Evolutionary conservation across 2,113 vertebrate species (phyloP).

Genomic region (Thamnaconus septentrionalis): DNA sequence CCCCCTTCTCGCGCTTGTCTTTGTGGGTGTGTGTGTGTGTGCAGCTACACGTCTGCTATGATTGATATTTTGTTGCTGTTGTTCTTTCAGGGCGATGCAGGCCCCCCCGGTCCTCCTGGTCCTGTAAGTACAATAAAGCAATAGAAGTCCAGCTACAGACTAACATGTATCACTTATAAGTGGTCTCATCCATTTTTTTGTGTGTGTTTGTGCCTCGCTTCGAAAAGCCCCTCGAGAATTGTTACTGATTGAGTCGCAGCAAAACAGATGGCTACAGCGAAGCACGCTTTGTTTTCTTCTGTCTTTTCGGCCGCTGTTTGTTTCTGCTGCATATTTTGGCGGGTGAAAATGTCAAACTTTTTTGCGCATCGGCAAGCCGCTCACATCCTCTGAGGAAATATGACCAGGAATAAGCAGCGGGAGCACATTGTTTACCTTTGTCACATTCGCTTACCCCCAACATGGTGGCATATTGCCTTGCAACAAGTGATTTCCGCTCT

Average conservation of each 20-base stretch:
- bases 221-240: no score
- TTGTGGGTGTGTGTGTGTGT: neutral
- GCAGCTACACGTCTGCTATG: conserved; percentile 1
- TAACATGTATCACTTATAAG: neutral
- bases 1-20: neutral
- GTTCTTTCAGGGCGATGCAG: conserved; percentile 76
- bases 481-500: conserved; percentile 22
- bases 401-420: conserved; percentile 5
- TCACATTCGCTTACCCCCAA: conserved; percentile 13
- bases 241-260: neutral
- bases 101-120: conserved; percentile 79
- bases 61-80: conserved; percentile 23
- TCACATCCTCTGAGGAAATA: neutral
- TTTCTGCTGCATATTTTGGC: no score
- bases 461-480: conserved; percentile 11
- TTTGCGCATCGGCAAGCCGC: conserved; percentile 1
- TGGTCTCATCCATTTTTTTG: neutral
- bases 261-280: neutral
- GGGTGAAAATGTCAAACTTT: neutral
- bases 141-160: conserved; percentile 3
- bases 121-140: conserved; percentile 71
- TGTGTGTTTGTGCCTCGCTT: neutral
- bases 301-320: no score
- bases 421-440: conserved; percentile 27
- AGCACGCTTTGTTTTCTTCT: neutral